Evolutionary conservation across 2,113 vertebrate genomes (phyloP), one percentile per base, ranked within the genome.

Genomic region (Microcebus murinus): DNA sequence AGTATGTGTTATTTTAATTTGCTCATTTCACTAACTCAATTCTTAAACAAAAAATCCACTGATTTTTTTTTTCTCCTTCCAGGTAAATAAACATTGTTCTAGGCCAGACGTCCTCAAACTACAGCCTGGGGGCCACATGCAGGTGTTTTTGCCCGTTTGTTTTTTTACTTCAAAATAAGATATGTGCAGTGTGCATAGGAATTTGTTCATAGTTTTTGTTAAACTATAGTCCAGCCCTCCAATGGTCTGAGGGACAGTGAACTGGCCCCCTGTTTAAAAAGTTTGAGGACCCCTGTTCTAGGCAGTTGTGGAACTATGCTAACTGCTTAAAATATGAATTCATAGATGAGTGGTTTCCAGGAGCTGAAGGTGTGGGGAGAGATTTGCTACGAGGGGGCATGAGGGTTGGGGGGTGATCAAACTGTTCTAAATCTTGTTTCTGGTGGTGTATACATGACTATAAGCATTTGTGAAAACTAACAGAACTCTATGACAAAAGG

Each of bases 311-410:
- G n/a, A 74, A 76, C 7, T 63, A 52, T 81, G 13, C 18, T 65
- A 63, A 76, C 45, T 90, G 31, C 63, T 94, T 83, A 87, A 94
- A 89, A 77, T 73, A 55, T 21, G 77, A 92, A 61, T 34, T 59
- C 25, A 79, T 8, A 86, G 27, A 45, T 90, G 17, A 83, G 13
- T 76, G 10, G 45, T 63, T 90, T 63, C 34, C 13, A 80, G n/a
- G n/a, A 82, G 18, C 36, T 50, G 27, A 17, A 71, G 50, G 10
- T 87, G 4, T 59, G 34, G 31, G 55, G 39, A 45, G 31, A 63
- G 57, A 4, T 52, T 71, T 17, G 18, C 52, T 81, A n/a, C 4
- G 85, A 87, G 29, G 34, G 15, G 14, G 39, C 11, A 55, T 13
- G n/a, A 87, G n/a, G n/a, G 23, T 29, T 27, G 6, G 27, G 8